Base-by-base conservation (phyloP, 1,140 invertebrate genomes). In the Ylistrum balloti region DNA sequence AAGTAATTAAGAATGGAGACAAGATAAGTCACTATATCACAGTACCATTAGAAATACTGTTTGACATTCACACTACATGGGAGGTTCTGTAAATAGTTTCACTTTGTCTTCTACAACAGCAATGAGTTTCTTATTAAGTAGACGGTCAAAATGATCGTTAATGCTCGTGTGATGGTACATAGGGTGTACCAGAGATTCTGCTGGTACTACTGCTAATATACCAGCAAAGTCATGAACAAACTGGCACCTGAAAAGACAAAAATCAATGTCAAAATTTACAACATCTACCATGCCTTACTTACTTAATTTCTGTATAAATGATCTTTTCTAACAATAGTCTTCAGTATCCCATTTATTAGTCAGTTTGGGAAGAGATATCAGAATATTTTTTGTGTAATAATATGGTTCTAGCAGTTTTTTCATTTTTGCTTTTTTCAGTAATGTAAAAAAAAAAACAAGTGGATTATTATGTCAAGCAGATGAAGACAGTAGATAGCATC, bases 211-310 rank as follows among this genome's bases (percentile, higher is more conserved):
- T 35, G 93, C 92, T 74, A 96, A 86, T 33, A 93, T 93, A 33
- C 94, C 93, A 10, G 93, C 94, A 91, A 96, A 94, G 45, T 94
- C 93, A 89, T 95, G 94, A 1, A 95, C 93, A 93, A 96, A 95
- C 86, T 94, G 92, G 89, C 90, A 93, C 95, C 95, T 96, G 90
- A 20, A 94, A 38, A 91, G n/a, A 87, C 87, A 85, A 85, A 87
- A 91, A 20, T 33, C 13, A 86, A 48, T 20, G 15, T 28, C 32
- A 22, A 17, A 5, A 38, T 13, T 38, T 5, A 7, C 5, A 13
- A 7, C 35, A 38, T 38, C 5, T 38, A 7, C 13, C 35, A 38
- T 38, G 5, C 35, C 35, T 38, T 5, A 38, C 13, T 38, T 38
- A 38, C 5, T 38, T 38, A 5, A 38, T 38, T 7, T 38, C 35